phyloP scores from a whole-genome alignment of 2,797 vertebrate species.

The Mormyrus proboscirostris region DNA sequence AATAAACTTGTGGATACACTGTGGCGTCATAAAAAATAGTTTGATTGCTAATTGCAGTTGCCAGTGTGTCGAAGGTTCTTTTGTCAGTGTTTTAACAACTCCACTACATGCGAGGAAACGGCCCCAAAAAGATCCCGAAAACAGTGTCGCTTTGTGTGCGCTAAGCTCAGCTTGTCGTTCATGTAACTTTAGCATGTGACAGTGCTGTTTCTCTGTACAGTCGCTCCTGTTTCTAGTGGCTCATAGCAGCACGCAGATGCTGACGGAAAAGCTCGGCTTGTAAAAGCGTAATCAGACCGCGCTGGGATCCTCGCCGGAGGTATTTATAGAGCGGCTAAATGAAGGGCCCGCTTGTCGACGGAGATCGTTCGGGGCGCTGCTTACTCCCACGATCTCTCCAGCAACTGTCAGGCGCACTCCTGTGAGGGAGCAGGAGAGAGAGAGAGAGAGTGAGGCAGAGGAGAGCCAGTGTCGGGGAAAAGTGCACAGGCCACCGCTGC shows the following conservation, averaged over 20 bases:
- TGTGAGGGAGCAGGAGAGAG: conserved; percentile 35
- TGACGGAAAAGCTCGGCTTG: not conserved
- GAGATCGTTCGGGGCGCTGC: conserved; percentile 35
- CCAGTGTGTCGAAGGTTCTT: not conserved
- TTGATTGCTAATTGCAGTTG: not conserved
- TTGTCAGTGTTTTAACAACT: not conserved
- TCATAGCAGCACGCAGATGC: not conserved
- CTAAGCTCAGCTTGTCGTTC: not conserved
- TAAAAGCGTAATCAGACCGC: not conserved
- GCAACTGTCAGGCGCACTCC: conserved; percentile 53
- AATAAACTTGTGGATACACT: not conserved
- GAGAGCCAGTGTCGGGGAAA: conserved; percentile 39
- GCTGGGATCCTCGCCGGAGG: conserved; percentile 8
- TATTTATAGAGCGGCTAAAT: conserved; percentile 57
- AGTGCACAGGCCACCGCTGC: conserved; percentile 44
- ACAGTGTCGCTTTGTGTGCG: too few relatives aligned
- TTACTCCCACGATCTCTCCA: conserved; percentile 38
- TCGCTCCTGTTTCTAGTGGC: not conserved
- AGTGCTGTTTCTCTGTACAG: not conserved
- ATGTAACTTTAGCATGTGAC: not conserved
- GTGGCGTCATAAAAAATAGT: not conserved
- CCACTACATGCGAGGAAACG: not conserved
- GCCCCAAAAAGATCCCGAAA: not conserved
- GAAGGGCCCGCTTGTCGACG: conserved; percentile 36
- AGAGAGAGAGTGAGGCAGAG: conserved; percentile 31